phyloP scores from a whole-genome alignment of 2,888 invertebrate species.

The Ophonus ardosiacus region DNA sequence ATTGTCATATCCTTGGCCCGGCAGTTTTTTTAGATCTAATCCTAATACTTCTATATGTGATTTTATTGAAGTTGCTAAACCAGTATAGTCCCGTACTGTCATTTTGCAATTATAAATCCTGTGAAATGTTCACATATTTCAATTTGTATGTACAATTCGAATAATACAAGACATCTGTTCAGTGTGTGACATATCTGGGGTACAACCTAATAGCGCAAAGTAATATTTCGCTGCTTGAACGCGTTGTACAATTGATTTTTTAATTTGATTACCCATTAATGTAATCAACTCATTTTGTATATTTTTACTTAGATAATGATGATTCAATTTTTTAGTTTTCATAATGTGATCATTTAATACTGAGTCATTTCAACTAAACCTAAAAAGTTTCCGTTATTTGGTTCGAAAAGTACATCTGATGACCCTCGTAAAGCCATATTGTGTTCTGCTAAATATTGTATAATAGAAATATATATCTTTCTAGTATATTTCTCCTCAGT shows the following conservation, averaged over 20 bases:
- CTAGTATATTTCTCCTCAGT: too few relatives aligned
- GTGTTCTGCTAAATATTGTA: too few relatives aligned
- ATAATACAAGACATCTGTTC: not conserved
- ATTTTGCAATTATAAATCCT: too few relatives aligned
- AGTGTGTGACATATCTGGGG: not conserved
- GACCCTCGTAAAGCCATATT: too few relatives aligned
- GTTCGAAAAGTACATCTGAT: too few relatives aligned
- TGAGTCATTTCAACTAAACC: not conserved
- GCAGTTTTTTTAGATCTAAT: not conserved
- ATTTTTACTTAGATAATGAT: not conserved
- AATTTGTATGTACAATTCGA: not conserved
- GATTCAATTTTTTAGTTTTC: not conserved
- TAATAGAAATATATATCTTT: too few relatives aligned
- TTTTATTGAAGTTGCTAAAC: not conserved
- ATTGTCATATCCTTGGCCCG: conserved; percentile 66
- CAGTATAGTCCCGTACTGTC: too few relatives aligned
- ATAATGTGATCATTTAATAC: too few relatives aligned
- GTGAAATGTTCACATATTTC: too few relatives aligned
- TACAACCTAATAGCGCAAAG: conserved; percentile 17
- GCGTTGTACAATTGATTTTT: not conserved
- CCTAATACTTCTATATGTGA: conserved; percentile 28
- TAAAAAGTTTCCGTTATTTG: not conserved
- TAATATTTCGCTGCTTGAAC: not conserved
- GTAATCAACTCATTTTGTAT: not conserved
- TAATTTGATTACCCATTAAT: not conserved